A percentile compares a stretch with the other conserved stretches of the same genome.
These are phyloP conservation scores for Panorpa germanica DNA, from an alignment of 2,888 invertebrate species.

Conservation along the genomic window DNA sequence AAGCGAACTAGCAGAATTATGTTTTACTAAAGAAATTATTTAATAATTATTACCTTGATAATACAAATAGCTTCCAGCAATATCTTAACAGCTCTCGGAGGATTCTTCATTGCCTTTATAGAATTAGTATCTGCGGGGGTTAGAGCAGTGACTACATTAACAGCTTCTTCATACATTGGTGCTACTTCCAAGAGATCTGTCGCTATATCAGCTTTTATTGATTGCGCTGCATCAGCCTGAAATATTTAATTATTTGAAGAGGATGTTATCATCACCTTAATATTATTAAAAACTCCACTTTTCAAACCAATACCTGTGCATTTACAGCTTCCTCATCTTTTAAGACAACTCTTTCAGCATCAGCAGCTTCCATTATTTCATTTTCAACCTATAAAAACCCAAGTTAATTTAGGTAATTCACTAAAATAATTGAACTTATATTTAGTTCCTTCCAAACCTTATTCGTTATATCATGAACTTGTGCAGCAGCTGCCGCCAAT, in stretches of 20 bases:
- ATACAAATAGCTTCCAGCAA: conserved; percentile 95
- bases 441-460: no score
- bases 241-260: no score
- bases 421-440: no score
- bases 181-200: conserved; percentile 78
- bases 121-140: conserved; percentile 78
- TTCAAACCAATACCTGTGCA: conserved; percentile 50
- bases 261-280: no score
- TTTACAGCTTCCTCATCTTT: conserved; percentile 62
- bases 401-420: no score
- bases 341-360: conserved; percentile 63
- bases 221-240: conserved; percentile 72
- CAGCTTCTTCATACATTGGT: conserved; percentile 73
- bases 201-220: conserved; percentile 86
- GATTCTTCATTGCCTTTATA: conserved; percentile 95
- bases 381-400: no score
- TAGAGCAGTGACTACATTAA: conserved; percentile 74
- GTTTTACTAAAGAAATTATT: no score
- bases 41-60: conserved; percentile 64
- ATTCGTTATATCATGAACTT: no score
- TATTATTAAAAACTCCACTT: no score
- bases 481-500: conserved; percentile 65
- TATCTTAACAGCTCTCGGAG: conserved; percentile 72
- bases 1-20: no score
- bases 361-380: no score